Base-by-base conservation (phyloP, 2,113 vertebrate genomes). In the Hymenochirus boettgeri region DNA sequence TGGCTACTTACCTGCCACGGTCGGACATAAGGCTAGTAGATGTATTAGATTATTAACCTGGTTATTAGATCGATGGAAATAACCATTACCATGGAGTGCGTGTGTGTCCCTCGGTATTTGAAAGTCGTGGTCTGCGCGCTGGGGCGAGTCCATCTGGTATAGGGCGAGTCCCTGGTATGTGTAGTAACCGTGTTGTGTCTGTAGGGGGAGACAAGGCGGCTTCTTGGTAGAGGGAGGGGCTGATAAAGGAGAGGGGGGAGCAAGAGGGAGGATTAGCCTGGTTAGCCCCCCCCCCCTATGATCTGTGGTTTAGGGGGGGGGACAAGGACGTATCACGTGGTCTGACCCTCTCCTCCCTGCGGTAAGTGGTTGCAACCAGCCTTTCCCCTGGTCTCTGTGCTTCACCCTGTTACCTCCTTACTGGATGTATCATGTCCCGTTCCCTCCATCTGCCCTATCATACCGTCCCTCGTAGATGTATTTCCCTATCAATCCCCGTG, bases 251-350 rank as follows among this genome's bases (percentile, higher is more conserved):
- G 52, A 56, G 62, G 54, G 53, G 62, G 62, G 18, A 25, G 52
- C 39, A 64, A 37, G 35, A 47, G 61, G 61, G 48, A 53, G 33
- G 50, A 1, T 54, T 63, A 31, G 62, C 9, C 62, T 65, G 23
- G 53, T 26, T 65, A 53, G 57, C 62, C 62, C 61, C 33, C 52
- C n/a, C 62, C 62, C 61, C 33, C 52, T 18, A 53, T 15, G 18
- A 29, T 65, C 53, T 65, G 62, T 26, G 62, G 62, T 65, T 65
- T 65, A 35, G 61, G 61, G 61, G 53, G 22, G 25, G 50, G 52
- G 52, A 54, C 54, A 56, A 47, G 62, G 52, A 33, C 39, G 22
- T 35, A 12, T 65, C 42, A 57, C 62, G 53, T 57, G 54, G 5
- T 6, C 35, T 39, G 45, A 51, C 25, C 60, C 60, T 35, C 13